These are phyloP conservation scores for Drosophila koepferae DNA, from an alignment of 2,888 invertebrate genomes.

Conservation along the genomic window DNA sequence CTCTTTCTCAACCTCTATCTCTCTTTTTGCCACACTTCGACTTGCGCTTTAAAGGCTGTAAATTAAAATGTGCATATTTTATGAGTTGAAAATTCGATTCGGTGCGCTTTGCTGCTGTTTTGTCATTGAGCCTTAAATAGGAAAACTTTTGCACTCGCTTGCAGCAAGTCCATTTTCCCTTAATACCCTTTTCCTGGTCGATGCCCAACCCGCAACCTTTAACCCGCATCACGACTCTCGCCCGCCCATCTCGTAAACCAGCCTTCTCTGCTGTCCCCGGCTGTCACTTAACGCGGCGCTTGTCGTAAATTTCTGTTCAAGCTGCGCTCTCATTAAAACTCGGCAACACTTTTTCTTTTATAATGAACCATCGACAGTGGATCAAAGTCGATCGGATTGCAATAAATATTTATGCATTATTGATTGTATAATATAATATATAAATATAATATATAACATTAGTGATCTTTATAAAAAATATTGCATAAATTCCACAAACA, in stretches of 20 bases:
- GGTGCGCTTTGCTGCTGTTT: conserved; percentile 49
- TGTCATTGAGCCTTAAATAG: conserved; percentile 61
- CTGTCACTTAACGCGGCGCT: conserved; percentile 56
- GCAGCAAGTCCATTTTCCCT: conserved; percentile 26
- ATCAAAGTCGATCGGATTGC: neutral
- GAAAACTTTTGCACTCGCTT: conserved; percentile 37
- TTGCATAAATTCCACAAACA: neutral
- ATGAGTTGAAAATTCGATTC: conserved; percentile 52
- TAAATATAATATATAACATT: too few species aligned
- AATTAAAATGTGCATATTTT: conserved; percentile 65
- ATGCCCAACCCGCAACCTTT: neutral
- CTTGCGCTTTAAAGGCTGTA: conserved; percentile 36
- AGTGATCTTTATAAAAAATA: too few species aligned
- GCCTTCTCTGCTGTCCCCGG: conserved; percentile 18
- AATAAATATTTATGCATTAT: neutral
- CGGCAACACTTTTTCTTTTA: conserved; percentile 64
- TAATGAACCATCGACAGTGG: conserved; percentile 57
- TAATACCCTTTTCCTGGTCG: neutral
- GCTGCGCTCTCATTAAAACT: conserved; percentile 74
- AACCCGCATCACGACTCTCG: neutral
- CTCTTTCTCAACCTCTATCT: neutral
- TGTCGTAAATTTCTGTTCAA: conserved; percentile 63
- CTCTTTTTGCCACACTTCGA: neutral
- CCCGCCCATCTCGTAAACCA: neutral
- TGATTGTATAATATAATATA: too few species aligned